Evolutionary conservation across 2,888 invertebrate genomes (phyloP).

Genomic region (Germaria angustata): DNA sequence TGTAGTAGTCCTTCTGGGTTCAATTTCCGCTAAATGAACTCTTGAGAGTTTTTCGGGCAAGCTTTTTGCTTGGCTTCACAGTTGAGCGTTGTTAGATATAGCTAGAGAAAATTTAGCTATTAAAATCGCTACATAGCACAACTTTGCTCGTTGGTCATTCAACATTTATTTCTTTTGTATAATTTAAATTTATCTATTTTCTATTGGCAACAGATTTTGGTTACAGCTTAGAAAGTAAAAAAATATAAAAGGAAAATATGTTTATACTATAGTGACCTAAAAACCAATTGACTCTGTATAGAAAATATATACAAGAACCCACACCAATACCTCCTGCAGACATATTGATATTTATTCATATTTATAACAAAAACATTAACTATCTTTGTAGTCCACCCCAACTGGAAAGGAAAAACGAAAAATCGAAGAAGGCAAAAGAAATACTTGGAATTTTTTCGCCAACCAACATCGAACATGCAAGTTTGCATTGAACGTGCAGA

Average conservation of each 20-base stretch:
- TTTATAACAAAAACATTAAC: constrained; percentile 56
- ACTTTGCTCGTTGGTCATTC: background rate
- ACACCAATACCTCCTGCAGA: background rate
- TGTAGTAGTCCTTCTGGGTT: too few species aligned
- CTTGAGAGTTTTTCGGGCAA: too few species aligned
- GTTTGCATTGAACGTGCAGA: background rate
- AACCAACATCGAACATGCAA: constrained; percentile 4
- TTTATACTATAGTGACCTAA: constrained; percentile 29
- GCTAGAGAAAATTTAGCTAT: too few species aligned
- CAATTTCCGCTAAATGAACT: too few species aligned
- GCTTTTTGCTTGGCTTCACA: too few species aligned
- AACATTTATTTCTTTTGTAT: background rate
- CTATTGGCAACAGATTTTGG: constrained; percentile 43
- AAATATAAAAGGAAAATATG: constrained; percentile 5
- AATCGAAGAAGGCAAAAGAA: constrained; percentile 1
- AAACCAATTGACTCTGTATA: constrained; percentile 41
- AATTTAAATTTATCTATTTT: constrained; percentile 50
- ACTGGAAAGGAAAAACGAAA: constrained; percentile 12
- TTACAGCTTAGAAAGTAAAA: constrained; percentile 32
- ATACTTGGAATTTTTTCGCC: constrained; percentile 41
- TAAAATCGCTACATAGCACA: background rate
- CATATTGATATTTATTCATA: constrained; percentile 59
- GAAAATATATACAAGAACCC: constrained; percentile 3
- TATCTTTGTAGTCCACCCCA: constrained; percentile 40
- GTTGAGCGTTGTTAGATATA: too few species aligned